A percentile compares a stretch with the other conserved stretches of the same genome.
phyloP scores from a whole-genome alignment of 2,888 invertebrate genomes.

The Scotopteryx bipunctaria region DNA sequence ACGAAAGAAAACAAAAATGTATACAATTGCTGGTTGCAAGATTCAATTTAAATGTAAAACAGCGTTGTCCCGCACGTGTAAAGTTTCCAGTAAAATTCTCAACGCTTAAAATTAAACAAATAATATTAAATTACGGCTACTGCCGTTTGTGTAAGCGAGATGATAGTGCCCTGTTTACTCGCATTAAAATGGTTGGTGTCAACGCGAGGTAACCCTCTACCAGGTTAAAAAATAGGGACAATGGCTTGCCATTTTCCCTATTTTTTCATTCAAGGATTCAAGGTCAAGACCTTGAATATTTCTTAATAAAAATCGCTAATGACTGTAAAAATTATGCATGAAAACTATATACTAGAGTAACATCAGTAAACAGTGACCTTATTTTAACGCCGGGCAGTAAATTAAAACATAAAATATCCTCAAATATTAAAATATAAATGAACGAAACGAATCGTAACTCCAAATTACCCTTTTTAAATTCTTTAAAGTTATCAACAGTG shows the following conservation, averaged over 20 bases:
- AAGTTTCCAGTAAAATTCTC: slow-evolving; percentile 14
- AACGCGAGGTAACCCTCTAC: slow-evolving; percentile 26
- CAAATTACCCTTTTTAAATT: slow-evolving; percentile 39
- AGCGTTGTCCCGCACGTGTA: slow-evolving; percentile 16
- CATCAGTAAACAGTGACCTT: no score
- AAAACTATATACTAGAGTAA: no score
- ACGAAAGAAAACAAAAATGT: slow-evolving; percentile 28
- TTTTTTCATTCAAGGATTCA: no score
- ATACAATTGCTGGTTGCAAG: slow-evolving; percentile 24
- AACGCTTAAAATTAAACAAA: slow-evolving; percentile 34
- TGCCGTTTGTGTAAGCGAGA: slow-evolving; percentile 16
- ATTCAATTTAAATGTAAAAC: slow-evolving; percentile 39
- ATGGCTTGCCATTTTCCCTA: neutral
- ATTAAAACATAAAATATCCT: slow-evolving; percentile 7
- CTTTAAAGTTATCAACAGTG: slow-evolving; percentile 34
- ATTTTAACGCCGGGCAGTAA: neutral
- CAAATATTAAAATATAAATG: slow-evolving; percentile 34
- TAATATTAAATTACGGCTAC: slow-evolving; percentile 25
- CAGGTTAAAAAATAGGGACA: slow-evolving; percentile 3
- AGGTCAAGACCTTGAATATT: no score
- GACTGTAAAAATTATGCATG: no score
- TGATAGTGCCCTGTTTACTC: slow-evolving; percentile 26
- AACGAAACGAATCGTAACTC: slow-evolving; percentile 29
- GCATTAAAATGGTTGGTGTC: slow-evolving; percentile 29
- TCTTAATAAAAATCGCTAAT: no score